phyloP scores from a whole-genome alignment of 1,140 invertebrate genomes.

The Centruroides vittatus region DNA sequence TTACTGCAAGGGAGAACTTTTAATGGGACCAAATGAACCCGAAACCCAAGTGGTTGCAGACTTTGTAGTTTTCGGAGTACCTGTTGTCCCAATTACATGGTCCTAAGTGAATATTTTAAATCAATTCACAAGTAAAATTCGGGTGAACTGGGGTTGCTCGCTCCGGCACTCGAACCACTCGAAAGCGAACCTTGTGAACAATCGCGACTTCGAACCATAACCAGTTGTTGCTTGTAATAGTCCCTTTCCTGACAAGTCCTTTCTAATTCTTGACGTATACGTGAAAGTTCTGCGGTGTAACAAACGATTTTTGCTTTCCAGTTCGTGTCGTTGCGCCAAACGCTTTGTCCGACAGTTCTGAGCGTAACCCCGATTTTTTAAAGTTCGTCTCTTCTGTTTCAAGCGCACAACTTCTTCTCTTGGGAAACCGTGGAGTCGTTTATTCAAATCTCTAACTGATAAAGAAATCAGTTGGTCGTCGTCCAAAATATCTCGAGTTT shows the following conservation, averaged over 20 bases:
- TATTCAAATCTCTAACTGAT: constrained; percentile 88
- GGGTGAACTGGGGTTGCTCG: constrained; percentile 24
- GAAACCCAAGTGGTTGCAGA: too few species aligned
- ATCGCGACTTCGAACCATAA: constrained; percentile 4
- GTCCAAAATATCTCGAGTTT: constrained; percentile 34
- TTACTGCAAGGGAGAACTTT: too few species aligned
- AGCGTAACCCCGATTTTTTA: constrained; percentile 98
- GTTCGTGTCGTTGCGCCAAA: constrained; percentile 65
- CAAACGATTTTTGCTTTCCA: constrained; percentile 70
- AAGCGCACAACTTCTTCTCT: constrained; percentile 76
- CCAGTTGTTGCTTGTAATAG: constrained; percentile 14
- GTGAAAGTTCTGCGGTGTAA: constrained; percentile 54
- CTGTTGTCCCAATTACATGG: too few species aligned
- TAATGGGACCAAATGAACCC: too few species aligned
- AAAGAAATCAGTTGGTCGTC: constrained; percentile 82
- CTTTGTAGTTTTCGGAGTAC: too few species aligned
- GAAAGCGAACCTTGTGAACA: constrained; percentile 11
- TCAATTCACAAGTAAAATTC: constrained; percentile 20
- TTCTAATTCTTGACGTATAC: constrained; percentile 48
- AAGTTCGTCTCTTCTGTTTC: constrained; percentile 90
- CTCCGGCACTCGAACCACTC: constrained; percentile 9
- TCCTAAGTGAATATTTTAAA: too few species aligned
- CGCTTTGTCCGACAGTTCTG: constrained; percentile 93
- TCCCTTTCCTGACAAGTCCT: constrained; percentile 15
- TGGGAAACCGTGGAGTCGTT: constrained; percentile 66